phyloP scores from a whole-genome alignment of 2,113 vertebrate genomes.

The Himantopus leucocephalus region DNA sequence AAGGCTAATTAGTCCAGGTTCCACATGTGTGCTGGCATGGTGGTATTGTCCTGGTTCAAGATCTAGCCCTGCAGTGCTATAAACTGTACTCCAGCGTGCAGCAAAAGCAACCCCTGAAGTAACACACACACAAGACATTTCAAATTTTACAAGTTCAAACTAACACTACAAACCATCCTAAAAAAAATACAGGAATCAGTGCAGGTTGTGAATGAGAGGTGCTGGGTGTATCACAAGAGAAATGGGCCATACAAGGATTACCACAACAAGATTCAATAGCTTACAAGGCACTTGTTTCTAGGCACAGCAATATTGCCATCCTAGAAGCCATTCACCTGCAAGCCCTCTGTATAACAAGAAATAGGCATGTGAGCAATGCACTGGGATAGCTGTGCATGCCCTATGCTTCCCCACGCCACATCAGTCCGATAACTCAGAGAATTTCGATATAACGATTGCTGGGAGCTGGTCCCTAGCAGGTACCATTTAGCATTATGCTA shows the following conservation, averaged over 20 bases:
- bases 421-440: not conserved
- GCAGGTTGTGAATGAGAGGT: not conserved
- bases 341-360: not conserved
- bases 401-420: not conserved
- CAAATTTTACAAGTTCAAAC: not conserved
- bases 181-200: not conserved
- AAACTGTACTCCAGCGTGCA: not conserved
- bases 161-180: not conserved
- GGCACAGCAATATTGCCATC: rapidly evolving
- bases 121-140: not conserved
- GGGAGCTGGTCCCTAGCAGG: not conserved
- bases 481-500: not conserved
- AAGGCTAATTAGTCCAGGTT: not conserved
- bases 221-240: not conserved
- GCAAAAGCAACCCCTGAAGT: not conserved
- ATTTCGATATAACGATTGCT: not conserved
- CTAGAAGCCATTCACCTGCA: not conserved
- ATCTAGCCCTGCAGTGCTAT: not conserved
- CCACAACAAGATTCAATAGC: not conserved
- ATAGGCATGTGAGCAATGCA: not conserved
- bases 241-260: not conserved
- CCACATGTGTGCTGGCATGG: not conserved
- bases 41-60: not conserved
- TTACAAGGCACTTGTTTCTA: not conserved
- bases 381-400: not conserved